Evolutionary conservation across 2,797 vertebrate species (phyloP).

Genomic region (Cynodonichthys magdalenae): DNA sequence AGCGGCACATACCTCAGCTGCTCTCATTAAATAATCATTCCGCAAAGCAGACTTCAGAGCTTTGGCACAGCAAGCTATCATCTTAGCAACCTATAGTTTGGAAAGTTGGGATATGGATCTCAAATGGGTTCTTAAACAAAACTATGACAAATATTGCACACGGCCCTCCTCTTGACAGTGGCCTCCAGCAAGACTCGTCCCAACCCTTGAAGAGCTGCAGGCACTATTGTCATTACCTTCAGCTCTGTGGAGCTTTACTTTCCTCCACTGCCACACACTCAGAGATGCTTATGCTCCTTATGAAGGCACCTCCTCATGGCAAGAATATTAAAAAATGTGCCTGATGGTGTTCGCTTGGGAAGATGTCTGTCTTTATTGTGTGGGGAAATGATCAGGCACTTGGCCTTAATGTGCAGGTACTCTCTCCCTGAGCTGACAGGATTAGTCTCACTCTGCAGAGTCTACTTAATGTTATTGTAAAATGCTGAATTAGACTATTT

Average conservation of each 20-base stretch:
- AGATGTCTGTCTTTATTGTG: conserved; percentile 68
- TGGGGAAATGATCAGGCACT: conserved; percentile 54
- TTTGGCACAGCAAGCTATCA: conserved; percentile 36
- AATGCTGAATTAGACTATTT: conserved; percentile 56
- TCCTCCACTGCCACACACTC: conserved; percentile 53
- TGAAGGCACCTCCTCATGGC: conserved; percentile 54
- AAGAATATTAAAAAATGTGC: conserved; percentile 68
- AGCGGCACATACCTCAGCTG: conserved; percentile 40
- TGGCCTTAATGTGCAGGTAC: conserved; percentile 52
- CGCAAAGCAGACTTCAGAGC: conserved; percentile 42
- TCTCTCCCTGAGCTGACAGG: conserved; percentile 41
- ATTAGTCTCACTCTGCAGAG: conserved; percentile 55
- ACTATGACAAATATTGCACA: conserved; percentile 66
- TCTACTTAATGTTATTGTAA: conserved; percentile 51
- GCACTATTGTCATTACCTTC: conserved; percentile 70
- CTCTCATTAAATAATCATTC: conserved; percentile 62
- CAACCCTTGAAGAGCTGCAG: conserved; percentile 66
- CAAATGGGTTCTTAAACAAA: conserved; percentile 66
- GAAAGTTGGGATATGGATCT: conserved; percentile 44
- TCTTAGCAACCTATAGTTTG: conserved; percentile 29
- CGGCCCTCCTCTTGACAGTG: conserved; percentile 63
- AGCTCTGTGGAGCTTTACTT: conserved; percentile 57
- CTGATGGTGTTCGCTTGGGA: conserved; percentile 55
- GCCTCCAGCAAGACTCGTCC: conserved; percentile 72
- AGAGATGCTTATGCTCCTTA: conserved; percentile 59